These are phyloP conservation scores for Acronicta alni DNA, from an alignment of 2,888 invertebrate genomes.

Conservation along the genomic window DNA sequence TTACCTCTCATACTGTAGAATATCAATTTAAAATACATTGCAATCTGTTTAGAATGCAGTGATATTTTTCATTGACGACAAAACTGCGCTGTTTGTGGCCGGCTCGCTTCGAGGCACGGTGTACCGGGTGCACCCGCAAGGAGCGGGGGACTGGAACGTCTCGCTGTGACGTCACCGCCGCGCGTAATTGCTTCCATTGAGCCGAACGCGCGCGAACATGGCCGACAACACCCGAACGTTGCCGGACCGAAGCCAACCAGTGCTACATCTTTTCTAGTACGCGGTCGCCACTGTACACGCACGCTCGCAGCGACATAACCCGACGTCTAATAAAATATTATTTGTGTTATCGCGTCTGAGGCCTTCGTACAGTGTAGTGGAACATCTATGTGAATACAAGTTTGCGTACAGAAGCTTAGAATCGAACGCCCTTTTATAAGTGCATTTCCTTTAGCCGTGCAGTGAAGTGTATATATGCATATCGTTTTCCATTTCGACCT, in stretches of 20 bases:
- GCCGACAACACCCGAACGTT: constrained; percentile 74
- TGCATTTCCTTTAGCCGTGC: constrained; percentile 59
- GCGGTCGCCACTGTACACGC: constrained; percentile 76
- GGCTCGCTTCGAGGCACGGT: constrained; percentile 15
- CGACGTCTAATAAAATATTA: constrained; percentile 58
- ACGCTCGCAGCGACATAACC: constrained; percentile 66
- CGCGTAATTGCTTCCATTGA: constrained; percentile 77
- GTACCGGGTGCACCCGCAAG: constrained; percentile 61
- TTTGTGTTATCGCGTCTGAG: constrained; percentile 60
- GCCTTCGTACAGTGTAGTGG: constrained; percentile 55
- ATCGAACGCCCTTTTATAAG: constrained; percentile 39
- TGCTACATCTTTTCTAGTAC: constrained; percentile 83
- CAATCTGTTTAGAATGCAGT: constrained; percentile 14
- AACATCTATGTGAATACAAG: constrained; percentile 44
- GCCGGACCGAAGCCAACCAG: constrained; percentile 82
- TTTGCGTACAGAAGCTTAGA: constrained; percentile 29
- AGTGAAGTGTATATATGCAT: constrained; percentile 71
- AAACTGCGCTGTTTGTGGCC: constrained; percentile 5
- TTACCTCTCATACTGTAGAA: background rate
- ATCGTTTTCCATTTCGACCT: constrained; percentile 79
- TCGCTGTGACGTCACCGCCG: constrained; percentile 79
- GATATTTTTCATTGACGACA: constrained; percentile 41
- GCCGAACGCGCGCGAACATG: constrained; percentile 74
- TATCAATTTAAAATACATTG: constrained; percentile 9
- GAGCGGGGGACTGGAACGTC: constrained; percentile 56